Conservation (phyloP, 2,888 invertebrate species). For the Dilophus febrilis region DNA sequence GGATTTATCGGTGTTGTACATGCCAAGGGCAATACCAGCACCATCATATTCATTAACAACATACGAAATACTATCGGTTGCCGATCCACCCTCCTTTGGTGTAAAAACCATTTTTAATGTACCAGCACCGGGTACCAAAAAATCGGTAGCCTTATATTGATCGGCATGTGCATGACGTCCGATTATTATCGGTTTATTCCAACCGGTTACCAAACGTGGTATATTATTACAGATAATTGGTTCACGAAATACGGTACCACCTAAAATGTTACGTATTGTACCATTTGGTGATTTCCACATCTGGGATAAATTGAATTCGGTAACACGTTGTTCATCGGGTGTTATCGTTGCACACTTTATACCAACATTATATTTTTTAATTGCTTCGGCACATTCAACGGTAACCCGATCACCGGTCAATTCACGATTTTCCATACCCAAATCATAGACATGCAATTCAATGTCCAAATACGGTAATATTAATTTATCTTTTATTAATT, state of each 20-base stretch:
- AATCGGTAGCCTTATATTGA: slow-evolving; percentile 94
- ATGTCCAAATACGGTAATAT: slow-evolving; percentile 92
- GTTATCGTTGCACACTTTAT: slow-evolving; percentile 99
- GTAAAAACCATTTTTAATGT: slow-evolving; percentile 72
- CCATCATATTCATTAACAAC: slow-evolving; percentile 73
- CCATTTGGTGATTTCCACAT: slow-evolving; percentile 90
- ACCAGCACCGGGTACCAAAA: slow-evolving; percentile 82
- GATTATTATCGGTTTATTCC: slow-evolving; percentile 94
- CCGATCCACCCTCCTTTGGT: slow-evolving; percentile 38
- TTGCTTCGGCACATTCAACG: slow-evolving; percentile 88
- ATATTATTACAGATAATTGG: slow-evolving; percentile 85
- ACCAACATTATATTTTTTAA: slow-evolving; percentile 94
- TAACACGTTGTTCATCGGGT: slow-evolving; percentile 90
- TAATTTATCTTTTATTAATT: slow-evolving; percentile 90
- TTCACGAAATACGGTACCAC: slow-evolving; percentile 59
- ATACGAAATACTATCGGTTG: slow-evolving; percentile 44
- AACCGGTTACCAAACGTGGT: slow-evolving; percentile 83
- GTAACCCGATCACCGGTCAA: slow-evolving; percentile 90
- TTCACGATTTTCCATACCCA: slow-evolving; percentile 91
- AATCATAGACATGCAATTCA: slow-evolving; percentile 82
- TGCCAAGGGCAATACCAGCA: slow-evolving; percentile 81
- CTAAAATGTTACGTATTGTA: slow-evolving; percentile 73
- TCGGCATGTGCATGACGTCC: slow-evolving; percentile 98
- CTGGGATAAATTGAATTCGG: slow-evolving; percentile 71
- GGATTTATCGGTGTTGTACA: slow-evolving; percentile 95